Conservation (phyloP, 2,113 vertebrate species). For the Oncorhynchus clarkii region DNA sequence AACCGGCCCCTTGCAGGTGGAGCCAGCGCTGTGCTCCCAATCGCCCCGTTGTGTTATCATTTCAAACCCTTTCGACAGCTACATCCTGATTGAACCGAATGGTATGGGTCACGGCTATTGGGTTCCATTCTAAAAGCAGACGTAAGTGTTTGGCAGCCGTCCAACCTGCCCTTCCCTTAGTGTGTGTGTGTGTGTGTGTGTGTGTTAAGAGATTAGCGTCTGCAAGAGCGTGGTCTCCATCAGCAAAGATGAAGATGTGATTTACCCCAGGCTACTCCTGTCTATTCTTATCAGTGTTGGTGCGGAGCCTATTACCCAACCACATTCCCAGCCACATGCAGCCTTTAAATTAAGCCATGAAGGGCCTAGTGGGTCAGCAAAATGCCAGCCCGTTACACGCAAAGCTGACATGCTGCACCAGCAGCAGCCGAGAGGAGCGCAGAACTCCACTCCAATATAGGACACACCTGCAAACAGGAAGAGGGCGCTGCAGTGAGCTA, state of each 20-base stretch:
- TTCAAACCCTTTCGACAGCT: no score
- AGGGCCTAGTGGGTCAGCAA: neutral
- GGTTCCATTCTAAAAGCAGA: slow-evolving; percentile 55
- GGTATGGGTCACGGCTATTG: slow-evolving; percentile 21
- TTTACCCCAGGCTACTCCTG: slow-evolving; percentile 57
- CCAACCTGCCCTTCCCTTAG: slow-evolving; percentile 5
- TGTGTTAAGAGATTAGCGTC: slow-evolving; percentile 35
- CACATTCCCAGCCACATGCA: neutral
- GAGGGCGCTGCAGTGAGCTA: slow-evolving; percentile 38
- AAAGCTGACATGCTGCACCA: neutral
- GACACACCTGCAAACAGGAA: slow-evolving; percentile 58
- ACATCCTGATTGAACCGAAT: no score
- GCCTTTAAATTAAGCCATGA: slow-evolving; percentile 14
- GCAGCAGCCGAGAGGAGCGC: neutral
- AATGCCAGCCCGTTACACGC: neutral
- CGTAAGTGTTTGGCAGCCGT: slow-evolving; percentile 31
- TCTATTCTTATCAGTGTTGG: slow-evolving; percentile 47
- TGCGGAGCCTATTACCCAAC: slow-evolving; percentile 3
- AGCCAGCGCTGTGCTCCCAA: no score
- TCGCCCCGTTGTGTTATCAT: no score
- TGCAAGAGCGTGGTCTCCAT: slow-evolving; percentile 42
- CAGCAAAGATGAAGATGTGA: slow-evolving; percentile 57
- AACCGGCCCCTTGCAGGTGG: slow-evolving; percentile 7
- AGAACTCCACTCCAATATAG: neutral
- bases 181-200: slow-evolving; percentile 2